phyloP scores from a whole-genome alignment of 2,113 vertebrate genomes.

The Pangasianodon hypophthalmus region DNA sequence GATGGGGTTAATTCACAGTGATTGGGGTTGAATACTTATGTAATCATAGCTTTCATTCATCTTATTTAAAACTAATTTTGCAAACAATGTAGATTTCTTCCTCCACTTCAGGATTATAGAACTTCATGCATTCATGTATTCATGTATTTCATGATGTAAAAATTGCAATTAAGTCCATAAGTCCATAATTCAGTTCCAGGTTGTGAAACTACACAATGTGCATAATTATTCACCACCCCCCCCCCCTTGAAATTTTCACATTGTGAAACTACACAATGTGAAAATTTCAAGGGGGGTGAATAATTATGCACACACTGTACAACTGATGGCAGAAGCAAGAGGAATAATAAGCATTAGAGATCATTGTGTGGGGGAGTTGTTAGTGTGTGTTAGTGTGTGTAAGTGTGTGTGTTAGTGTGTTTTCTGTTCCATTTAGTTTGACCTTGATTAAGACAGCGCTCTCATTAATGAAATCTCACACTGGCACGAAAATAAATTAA shows the following conservation, averaged over 20 bases:
- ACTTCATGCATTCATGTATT: too few species aligned
- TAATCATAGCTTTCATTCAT: too few species aligned
- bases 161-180: not conserved
- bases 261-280: too few species aligned
- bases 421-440: conserved; percentile 1
- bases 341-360: not conserved
- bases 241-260: too few species aligned
- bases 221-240: too few species aligned
- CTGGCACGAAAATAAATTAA: not conserved
- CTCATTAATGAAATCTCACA: conserved; percentile 38
- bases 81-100: not conserved
- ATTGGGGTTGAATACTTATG: not conserved
- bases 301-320: not conserved
- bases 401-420: not conserved
- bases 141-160: not conserved
- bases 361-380: not conserved
- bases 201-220: too few species aligned
- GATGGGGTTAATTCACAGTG: not conserved
- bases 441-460: conserved; percentile 5
- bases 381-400: not conserved
- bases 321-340: not conserved
- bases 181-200: too few species aligned
- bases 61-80: too few species aligned
- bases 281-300: not conserved
- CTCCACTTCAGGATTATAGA: not conserved